phyloP scores from a whole-genome alignment of 2,888 invertebrate species.

The Volucella inflata region DNA sequence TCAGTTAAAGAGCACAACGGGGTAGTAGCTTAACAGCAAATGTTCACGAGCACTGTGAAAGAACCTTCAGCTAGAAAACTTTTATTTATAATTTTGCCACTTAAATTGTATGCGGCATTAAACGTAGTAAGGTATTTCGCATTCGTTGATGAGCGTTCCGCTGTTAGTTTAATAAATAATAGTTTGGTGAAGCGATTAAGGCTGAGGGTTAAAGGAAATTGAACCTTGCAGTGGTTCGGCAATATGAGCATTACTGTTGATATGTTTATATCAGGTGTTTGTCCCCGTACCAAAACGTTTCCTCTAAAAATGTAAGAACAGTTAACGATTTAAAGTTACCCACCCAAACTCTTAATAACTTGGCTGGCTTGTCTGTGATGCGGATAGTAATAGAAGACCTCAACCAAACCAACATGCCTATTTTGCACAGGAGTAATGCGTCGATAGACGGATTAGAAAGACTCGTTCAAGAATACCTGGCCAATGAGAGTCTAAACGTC shows the following conservation, averaged over 20 bases:
- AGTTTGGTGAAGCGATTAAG: conserved; percentile 32
- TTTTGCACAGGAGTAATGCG: no score
- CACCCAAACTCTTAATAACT: conserved; percentile 28
- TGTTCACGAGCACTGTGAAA: neutral
- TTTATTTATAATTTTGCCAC: conserved; percentile 24
- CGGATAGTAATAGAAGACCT: no score
- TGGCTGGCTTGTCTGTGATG: no score
- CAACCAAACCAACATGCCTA: no score
- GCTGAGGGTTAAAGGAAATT: conserved; percentile 24
- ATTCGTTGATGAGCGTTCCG: conserved; percentile 63
- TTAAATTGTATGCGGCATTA: no score
- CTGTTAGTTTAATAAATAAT: conserved; percentile 42
- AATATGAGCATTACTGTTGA: no score
- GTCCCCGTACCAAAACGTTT: conserved; percentile 28
- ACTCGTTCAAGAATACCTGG: no score
- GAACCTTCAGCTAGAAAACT: conserved; percentile 38
- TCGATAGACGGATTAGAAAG: no score
- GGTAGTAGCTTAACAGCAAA: neutral
- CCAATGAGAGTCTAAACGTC: no score
- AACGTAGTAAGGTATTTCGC: no score
- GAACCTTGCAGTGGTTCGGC: conserved; percentile 64
- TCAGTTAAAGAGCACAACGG: neutral
- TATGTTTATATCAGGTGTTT: conserved; percentile 53
- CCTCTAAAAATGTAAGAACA: conserved; percentile 51
- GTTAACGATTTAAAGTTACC: conserved; percentile 23